Evolutionary conservation across 2,888 invertebrate genomes (phyloP).

Genomic region (Morpho deidamia): DNA sequence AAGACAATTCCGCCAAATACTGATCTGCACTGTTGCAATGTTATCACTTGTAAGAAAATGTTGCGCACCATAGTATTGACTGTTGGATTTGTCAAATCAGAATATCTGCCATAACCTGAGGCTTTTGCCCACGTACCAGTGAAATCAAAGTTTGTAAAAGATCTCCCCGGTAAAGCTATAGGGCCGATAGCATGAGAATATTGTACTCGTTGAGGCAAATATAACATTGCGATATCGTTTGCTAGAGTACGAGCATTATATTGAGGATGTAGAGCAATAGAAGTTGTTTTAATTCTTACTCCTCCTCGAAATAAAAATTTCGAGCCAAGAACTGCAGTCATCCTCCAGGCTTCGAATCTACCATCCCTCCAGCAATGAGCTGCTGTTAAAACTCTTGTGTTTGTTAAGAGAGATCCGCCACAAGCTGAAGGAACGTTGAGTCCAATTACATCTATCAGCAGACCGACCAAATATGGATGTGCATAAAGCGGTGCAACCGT

Average conservation of each 20-base stretch:
- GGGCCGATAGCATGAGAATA: constrained; percentile 41
- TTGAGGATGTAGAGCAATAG: constrained; percentile 42
- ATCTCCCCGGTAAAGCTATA: constrained; percentile 40
- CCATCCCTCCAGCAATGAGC: constrained; percentile 64
- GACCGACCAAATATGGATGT: constrained; percentile 55
- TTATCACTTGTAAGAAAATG: constrained; percentile 45
- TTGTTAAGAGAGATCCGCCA: constrained; percentile 50
- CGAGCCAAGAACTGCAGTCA: constrained; percentile 55
- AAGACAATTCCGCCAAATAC: constrained; percentile 41
- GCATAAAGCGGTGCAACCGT: constrained; percentile 41
- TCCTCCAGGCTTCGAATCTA: constrained; percentile 43
- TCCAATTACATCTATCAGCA: constrained; percentile 49
- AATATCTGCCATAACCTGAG: constrained; percentile 56
- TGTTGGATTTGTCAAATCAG: constrained; percentile 43
- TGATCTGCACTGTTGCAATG: constrained; percentile 37
- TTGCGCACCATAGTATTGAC: constrained; percentile 48
- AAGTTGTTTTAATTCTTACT: constrained; percentile 35
- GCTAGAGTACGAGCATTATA: constrained; percentile 46
- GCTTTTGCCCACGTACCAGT: constrained; percentile 41
- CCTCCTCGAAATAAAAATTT: constrained; percentile 53
- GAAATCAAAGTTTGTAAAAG: constrained; percentile 36
- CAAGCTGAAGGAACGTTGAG: constrained; percentile 44
- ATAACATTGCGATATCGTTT: constrained; percentile 57
- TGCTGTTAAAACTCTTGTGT: constrained; percentile 49
- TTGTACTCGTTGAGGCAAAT: constrained; percentile 38